Percentiles rank a stretch among this genome's conserved stretches.
Conservation (phyloP, 2,888 invertebrate genomes). For the Tupiocoris notatus region DNA sequence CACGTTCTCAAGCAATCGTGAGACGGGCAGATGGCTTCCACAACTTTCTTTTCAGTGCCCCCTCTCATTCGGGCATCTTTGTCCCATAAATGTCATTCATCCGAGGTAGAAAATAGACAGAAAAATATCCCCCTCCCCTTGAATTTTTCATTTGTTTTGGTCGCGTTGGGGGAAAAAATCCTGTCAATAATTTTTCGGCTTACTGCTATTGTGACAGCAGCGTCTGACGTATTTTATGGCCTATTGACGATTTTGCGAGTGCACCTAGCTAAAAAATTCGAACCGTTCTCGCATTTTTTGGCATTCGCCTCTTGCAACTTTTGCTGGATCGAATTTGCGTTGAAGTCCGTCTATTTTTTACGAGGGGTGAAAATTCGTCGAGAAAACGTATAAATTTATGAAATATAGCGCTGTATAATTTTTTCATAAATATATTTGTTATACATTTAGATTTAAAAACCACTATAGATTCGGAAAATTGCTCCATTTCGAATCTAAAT, state of each 20-base stretch:
- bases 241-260: neutral
- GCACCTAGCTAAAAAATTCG: too few relatives aligned
- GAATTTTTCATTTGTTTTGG: neutral
- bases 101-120: neutral
- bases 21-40: slow-evolving; percentile 10
- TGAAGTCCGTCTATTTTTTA: too few relatives aligned
- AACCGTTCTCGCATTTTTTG: too few relatives aligned
- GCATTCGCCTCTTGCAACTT: too few relatives aligned
- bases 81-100: neutral
- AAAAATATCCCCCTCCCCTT: neutral
- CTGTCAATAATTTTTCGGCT: neutral
- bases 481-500: too few relatives aligned
- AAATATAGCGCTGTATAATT: too few relatives aligned
- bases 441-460: too few relatives aligned
- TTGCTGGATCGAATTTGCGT: too few relatives aligned
- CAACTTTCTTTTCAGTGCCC: slow-evolving; percentile 6
- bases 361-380: too few relatives aligned
- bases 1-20: neutral
- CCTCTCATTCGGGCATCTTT: neutral
- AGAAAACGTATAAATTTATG: too few relatives aligned
- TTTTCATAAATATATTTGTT: too few relatives aligned
- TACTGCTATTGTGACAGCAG: neutral
- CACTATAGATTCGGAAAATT: too few relatives aligned
- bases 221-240: neutral
- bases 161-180: neutral